Evolutionary conservation across 2,888 invertebrate species (phyloP).

Genomic region (Omphaloscelis lunosa): DNA sequence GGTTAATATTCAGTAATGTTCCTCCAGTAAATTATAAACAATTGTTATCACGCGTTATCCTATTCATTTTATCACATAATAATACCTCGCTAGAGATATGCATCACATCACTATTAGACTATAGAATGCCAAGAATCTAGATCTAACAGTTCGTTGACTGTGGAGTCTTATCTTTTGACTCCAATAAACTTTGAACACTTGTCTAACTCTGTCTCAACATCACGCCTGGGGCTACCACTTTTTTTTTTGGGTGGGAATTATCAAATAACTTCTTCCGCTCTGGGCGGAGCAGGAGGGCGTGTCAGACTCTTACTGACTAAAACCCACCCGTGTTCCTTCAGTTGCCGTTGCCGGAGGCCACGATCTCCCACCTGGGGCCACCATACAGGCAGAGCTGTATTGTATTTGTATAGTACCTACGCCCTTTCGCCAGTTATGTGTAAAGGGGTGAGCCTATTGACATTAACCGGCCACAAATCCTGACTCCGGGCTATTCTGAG

Average conservation of each 20-base stretch:
- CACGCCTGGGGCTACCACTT: too few relatives aligned
- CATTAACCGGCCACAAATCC: background rate
- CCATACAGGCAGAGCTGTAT: background rate
- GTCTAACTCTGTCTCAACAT: background rate
- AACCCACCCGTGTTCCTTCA: too few relatives aligned
- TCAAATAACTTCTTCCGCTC: too few relatives aligned
- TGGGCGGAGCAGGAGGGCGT: too few relatives aligned
- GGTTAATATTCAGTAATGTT: too few relatives aligned
- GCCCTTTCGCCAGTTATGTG: background rate
- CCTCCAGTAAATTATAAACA: too few relatives aligned
- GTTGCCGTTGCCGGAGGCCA: too few relatives aligned
- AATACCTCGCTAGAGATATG: conserved; percentile 8
- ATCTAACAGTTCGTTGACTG: background rate
- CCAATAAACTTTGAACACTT: too few relatives aligned
- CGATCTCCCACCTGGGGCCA: too few relatives aligned
- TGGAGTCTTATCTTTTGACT: conserved; percentile 28
- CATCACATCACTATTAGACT: background rate
- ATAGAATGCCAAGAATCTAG: conserved; percentile 12
- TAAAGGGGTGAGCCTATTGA: background rate
- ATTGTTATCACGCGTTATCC: too few relatives aligned
- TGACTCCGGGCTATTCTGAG: background rate
- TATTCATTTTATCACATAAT: conserved; percentile 10
- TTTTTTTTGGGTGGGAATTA: too few relatives aligned
- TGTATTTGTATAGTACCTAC: background rate
- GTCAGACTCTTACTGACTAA: too few relatives aligned